A percentile compares a stretch with the other conserved stretches of the same genome.
These are phyloP conservation scores for Drosophila nebulosa DNA, from an alignment of 1,140 invertebrate genomes.

Conservation along the genomic window DNA sequence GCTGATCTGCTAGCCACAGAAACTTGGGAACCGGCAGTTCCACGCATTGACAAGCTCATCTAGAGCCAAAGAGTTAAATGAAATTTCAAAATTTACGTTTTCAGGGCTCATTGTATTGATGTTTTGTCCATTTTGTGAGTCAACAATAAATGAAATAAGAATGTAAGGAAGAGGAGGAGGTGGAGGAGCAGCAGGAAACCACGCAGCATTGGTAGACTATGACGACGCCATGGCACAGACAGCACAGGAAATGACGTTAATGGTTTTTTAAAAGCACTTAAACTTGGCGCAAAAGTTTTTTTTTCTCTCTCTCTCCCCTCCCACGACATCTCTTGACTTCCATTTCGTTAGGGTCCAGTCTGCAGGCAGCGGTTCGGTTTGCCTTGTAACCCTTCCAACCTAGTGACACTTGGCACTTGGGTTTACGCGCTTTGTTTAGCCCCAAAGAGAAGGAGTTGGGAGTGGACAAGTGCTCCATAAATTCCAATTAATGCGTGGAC, in stretches of 20 bases:
- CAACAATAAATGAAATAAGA: constrained; percentile 10
- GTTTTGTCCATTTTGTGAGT: constrained; percentile 22
- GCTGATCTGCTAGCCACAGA: not conserved
- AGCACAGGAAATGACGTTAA: constrained; percentile 68
- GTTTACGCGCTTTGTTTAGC: constrained; percentile 65
- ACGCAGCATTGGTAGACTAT: not conserved
- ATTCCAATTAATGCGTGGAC: constrained; percentile 71
- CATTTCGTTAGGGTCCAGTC: constrained; percentile 8
- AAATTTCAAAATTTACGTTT: constrained; percentile 41
- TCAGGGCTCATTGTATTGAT: constrained; percentile 31
- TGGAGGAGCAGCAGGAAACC: not conserved
- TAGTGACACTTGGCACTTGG: constrained; percentile 30
- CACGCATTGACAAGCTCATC: not conserved
- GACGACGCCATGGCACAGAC: constrained; percentile 17
- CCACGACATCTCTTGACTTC: no score
- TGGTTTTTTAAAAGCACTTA: constrained; percentile 79
- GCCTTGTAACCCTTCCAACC: constrained; percentile 45
- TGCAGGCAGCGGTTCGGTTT: constrained; percentile 8
- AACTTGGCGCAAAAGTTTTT: constrained; percentile 63
- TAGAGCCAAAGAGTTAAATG: not conserved
- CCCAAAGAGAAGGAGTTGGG: constrained; percentile 2
- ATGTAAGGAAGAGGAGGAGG: not conserved
- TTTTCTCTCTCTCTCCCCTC: not conserved
- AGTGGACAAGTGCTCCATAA: constrained; percentile 51
- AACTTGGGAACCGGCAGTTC: not conserved